Evolutionary conservation across 1,140 invertebrate genomes (phyloP).

Genomic region (Drosophila pandora): DNA sequence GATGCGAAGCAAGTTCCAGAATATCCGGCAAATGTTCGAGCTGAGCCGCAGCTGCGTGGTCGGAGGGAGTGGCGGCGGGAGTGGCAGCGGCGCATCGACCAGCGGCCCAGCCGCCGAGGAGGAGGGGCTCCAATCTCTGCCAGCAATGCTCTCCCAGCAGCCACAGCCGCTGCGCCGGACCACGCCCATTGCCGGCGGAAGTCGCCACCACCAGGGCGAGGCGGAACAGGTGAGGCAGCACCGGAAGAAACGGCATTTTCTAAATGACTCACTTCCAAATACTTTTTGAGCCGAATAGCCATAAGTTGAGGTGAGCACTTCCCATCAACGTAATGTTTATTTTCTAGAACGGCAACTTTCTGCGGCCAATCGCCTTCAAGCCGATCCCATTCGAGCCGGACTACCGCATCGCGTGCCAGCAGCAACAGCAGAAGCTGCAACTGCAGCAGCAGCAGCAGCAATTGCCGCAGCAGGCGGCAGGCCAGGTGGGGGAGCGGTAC

Average conservation of each 20-base stretch:
- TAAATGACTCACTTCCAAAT: no score
- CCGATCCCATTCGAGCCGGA: slow-evolving; percentile 82
- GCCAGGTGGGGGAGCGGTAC: slow-evolving; percentile 62
- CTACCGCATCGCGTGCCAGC: slow-evolving; percentile 73
- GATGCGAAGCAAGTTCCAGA: slow-evolving; percentile 78
- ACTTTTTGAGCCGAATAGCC: no score
- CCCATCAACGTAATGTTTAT: slow-evolving; percentile 1
- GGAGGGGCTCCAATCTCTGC: slow-evolving; percentile 60
- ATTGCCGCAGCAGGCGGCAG: slow-evolving; percentile 1
- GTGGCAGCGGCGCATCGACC: background rate
- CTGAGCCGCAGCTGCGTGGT: slow-evolving; percentile 62
- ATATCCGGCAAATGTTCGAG: slow-evolving; percentile 83
- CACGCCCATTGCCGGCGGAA: slow-evolving; percentile 65
- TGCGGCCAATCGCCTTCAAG: slow-evolving; percentile 81
- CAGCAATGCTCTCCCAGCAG: slow-evolving; percentile 45
- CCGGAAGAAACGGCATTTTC: no score
- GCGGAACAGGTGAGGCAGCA: slow-evolving; percentile 61
- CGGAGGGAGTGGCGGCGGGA: slow-evolving; percentile 2
- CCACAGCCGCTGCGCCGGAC: slow-evolving; percentile 54
- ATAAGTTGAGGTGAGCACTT: background rate
- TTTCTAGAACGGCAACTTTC: slow-evolving; percentile 52
- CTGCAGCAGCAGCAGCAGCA: slow-evolving; percentile 41
- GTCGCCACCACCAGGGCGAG: slow-evolving; percentile 58
- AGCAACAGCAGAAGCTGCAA: slow-evolving; percentile 54
- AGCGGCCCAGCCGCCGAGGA: slow-evolving; percentile 15